Evolutionary conservation across 2,113 vertebrate species (phyloP).

Genomic region (Leiothrix lutea): DNA sequence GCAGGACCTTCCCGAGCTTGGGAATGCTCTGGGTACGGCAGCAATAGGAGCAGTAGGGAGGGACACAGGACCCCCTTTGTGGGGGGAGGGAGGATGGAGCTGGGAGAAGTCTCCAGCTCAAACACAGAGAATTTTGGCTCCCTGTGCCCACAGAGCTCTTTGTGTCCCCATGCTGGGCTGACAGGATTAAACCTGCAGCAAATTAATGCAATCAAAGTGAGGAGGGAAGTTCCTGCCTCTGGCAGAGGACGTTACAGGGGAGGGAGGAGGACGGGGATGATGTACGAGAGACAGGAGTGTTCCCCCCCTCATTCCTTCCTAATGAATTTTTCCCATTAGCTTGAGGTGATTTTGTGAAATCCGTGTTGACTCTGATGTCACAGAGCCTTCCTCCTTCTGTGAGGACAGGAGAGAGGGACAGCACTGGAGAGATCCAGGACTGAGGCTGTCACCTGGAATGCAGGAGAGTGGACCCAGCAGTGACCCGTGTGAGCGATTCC

Average conservation of each 20-base stretch:
- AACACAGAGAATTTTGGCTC: background rate
- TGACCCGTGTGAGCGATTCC: background rate
- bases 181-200: background rate
- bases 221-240: background rate
- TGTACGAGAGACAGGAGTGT: background rate
- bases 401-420: background rate
- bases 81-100: background rate
- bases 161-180: background rate
- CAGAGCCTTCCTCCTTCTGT: background rate
- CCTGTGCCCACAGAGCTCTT: background rate
- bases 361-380: background rate
- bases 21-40: background rate
- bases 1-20: background rate
- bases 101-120: background rate
- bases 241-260: background rate
- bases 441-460: background rate
- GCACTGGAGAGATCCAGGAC: fast-evolving
- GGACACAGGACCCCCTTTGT: background rate
- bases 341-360: background rate
- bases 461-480: background rate
- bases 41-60: background rate
- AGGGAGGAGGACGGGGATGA: background rate
- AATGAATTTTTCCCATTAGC: background rate
- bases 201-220: background rate
- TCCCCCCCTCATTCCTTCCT: background rate